phyloP scores from a whole-genome alignment of 92 coral and sea anemone genomes.

The Epizoanthus illoricatus region DNA sequence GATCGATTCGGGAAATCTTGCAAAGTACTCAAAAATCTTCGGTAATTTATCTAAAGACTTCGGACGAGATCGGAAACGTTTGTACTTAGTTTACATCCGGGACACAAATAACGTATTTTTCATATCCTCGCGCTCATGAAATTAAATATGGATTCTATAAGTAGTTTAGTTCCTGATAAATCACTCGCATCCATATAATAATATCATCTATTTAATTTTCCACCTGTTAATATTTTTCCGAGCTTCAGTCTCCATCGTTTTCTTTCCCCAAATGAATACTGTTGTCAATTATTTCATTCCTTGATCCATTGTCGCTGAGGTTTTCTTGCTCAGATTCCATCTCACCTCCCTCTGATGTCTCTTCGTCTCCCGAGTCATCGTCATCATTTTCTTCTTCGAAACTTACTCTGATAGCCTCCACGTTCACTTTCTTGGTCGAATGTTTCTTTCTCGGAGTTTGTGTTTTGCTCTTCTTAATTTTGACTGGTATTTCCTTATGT shows the following conservation, averaged over 20 bases:
- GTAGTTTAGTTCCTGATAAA: too few species aligned
- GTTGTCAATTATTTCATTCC: conserved; percentile 62
- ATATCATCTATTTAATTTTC: too few species aligned
- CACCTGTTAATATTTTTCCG: background rate
- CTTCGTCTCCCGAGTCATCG: conserved; percentile 32
- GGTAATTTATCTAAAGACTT: too few species aligned
- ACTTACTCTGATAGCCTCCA: conserved; percentile 23
- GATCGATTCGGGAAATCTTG: too few species aligned
- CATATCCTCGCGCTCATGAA: too few species aligned
- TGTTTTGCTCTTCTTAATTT: background rate
- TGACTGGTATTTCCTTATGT: background rate
- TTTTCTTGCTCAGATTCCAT: conserved; percentile 18
- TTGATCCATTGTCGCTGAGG: conserved; percentile 66
- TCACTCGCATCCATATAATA: too few species aligned
- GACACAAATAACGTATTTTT: too few species aligned
- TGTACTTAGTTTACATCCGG: too few species aligned
- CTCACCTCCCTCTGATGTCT: background rate
- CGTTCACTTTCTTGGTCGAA: conserved; percentile 31
- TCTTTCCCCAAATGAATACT: conserved; percentile 31
- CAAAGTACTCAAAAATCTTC: too few species aligned
- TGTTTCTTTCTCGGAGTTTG: conserved; percentile 1
- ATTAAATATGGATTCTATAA: too few species aligned
- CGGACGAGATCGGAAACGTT: too few species aligned
- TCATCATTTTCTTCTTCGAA: conserved; percentile 40
- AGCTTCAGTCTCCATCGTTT: background rate